A percentile compares a stretch with the other conserved stretches of the same genome.
These are phyloP conservation scores for Oscheius sp. DNA, from an alignment of 2,888 invertebrate species.

Conservation along the genomic window DNA sequence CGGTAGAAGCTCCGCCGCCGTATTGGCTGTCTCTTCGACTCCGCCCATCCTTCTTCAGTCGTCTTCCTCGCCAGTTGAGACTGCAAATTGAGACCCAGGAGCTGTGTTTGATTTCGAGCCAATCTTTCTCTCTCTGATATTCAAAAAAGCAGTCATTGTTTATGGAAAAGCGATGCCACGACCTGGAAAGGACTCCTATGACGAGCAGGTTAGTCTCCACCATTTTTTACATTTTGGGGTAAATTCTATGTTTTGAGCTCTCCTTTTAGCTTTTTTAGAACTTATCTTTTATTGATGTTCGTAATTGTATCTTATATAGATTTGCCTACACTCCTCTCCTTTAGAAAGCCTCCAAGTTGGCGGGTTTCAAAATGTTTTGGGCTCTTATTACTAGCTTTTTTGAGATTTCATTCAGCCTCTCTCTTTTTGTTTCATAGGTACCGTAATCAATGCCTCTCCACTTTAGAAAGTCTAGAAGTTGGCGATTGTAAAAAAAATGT, in stretches of 20 bases:
- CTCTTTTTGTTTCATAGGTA: background rate
- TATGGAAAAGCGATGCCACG: conserved; percentile 60
- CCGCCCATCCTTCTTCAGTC: too few species aligned
- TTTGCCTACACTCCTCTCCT: background rate
- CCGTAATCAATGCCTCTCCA: background rate
- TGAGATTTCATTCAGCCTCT: background rate
- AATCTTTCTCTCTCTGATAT: background rate
- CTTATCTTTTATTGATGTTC: background rate
- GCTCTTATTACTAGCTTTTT: background rate
- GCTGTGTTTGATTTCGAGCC: too few species aligned
- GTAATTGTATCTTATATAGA: background rate
- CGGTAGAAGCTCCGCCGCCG: conserved; percentile 4
- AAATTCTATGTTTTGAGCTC: background rate
- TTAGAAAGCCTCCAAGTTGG: too few species aligned
- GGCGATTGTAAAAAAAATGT: too few species aligned
- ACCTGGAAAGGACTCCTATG: conserved; percentile 69
- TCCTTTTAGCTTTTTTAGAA: background rate
- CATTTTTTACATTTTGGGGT: too few species aligned
- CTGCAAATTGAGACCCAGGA: conserved; percentile 24
- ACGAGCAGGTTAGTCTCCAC: conserved; percentile 62
- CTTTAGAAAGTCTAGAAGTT: background rate
- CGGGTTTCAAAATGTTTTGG: too few species aligned
- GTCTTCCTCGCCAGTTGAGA: conserved; percentile 6
- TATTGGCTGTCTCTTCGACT: conserved; percentile 3
- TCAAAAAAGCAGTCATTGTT: background rate